A percentile compares a stretch with the other conserved stretches of the same genome.
Evolutionary conservation across 2,797 vertebrate genomes (phyloP).

Genomic region (Odontamblyopus rebecca): DNA sequence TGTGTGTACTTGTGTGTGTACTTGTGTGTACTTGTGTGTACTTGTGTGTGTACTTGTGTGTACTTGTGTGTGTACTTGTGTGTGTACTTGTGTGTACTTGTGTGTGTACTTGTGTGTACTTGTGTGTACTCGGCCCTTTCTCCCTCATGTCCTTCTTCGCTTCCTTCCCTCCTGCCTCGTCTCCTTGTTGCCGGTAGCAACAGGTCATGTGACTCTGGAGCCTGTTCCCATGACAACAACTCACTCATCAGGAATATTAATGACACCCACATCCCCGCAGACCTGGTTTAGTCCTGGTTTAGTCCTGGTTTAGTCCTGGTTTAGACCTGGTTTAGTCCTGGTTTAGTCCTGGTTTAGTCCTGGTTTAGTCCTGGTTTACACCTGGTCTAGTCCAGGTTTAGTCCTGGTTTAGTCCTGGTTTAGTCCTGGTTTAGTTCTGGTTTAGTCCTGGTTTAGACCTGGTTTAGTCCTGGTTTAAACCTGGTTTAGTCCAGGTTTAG

Average conservation of each 20-base stretch:
- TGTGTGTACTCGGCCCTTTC: too few relatives aligned
- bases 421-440: not conserved
- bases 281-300: not conserved
- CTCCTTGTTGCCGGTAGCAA: slow-evolving; percentile 32
- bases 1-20: too few relatives aligned
- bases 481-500: not conserved
- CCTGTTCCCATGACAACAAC: slow-evolving; percentile 2
- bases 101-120: too few relatives aligned
- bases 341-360: not conserved
- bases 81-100: too few relatives aligned
- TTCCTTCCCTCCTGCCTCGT: not conserved
- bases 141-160: not conserved
- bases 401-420: not conserved
- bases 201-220: slow-evolving; percentile 10
- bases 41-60: too few relatives aligned
- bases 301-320: not conserved
- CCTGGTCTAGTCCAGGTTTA: not conserved
- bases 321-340: not conserved
- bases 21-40: too few relatives aligned
- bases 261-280: not conserved
- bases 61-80: too few relatives aligned
- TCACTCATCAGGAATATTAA: slow-evolving; percentile 1
- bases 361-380: not conserved
- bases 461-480: not conserved
- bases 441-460: not conserved